These are phyloP conservation scores for Nesoenas mayeri DNA, from an alignment of 2,113 vertebrate species.

Conservation along the genomic window DNA sequence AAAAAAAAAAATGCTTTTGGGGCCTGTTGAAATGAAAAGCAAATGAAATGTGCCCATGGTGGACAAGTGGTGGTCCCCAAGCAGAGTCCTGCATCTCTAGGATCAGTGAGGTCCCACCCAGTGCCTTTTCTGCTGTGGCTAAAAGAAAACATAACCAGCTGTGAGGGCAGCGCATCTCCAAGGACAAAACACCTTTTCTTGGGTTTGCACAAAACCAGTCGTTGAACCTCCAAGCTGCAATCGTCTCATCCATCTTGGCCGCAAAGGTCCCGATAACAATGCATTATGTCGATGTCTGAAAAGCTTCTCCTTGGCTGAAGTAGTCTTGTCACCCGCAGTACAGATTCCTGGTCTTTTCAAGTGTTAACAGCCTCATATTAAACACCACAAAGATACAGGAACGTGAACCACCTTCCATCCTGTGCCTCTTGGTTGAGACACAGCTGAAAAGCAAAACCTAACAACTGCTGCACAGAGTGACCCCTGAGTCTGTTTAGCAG, in stretches of 20 bases:
- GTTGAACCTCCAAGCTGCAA: neutral
- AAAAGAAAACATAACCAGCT: neutral
- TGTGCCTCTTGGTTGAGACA: neutral
- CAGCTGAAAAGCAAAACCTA: neutral
- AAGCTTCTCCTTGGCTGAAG: neutral
- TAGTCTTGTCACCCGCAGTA: neutral
- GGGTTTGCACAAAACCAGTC: neutral
- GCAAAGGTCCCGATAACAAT: neutral
- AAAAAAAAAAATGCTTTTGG: neutral
- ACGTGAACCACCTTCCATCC: neutral
- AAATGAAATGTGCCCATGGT: neutral
- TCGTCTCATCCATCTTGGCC: neutral
- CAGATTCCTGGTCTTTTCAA: neutral
- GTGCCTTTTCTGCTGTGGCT: neutral
- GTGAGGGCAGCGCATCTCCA: neutral
- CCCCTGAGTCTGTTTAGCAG: neutral
- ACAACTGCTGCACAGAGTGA: rapidly evolving
- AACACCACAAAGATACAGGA: neutral
- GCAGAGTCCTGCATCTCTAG: neutral
- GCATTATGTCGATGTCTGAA: neutral
- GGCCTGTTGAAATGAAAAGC: neutral
- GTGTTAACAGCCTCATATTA: neutral
- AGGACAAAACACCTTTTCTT: neutral
- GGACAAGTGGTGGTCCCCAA: neutral
- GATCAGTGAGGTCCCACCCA: neutral